Conservation (phyloP, 2,797 vertebrate genomes). For the Lagocephalus sceleratus region DNA sequence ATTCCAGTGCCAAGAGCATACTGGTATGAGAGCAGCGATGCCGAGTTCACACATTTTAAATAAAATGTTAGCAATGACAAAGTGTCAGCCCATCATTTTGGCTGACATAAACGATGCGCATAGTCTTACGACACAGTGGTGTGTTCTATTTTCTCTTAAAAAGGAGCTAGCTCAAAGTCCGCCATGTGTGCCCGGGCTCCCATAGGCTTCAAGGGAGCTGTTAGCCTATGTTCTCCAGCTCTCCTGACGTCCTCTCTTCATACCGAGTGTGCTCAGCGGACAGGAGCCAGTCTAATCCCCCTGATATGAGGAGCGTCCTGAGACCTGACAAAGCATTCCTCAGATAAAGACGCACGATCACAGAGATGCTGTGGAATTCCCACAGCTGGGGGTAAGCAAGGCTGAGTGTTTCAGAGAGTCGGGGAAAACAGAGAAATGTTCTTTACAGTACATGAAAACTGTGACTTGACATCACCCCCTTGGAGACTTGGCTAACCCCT, state of each 20-base stretch:
- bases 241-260: slow-evolving; percentile 58
- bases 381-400: slow-evolving; percentile 67
- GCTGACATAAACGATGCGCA: slow-evolving; percentile 68
- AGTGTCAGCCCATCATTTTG: too few species aligned
- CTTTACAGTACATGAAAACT: slow-evolving; percentile 70
- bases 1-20: too few species aligned
- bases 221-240: slow-evolving; percentile 91
- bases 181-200: slow-evolving; percentile 52
- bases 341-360: slow-evolving; percentile 95
- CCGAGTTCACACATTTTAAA: too few species aligned
- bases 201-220: slow-evolving; percentile 78
- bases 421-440: slow-evolving; percentile 51
- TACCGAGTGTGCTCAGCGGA: slow-evolving; percentile 65
- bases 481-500: slow-evolving; percentile 34
- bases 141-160: slow-evolving; percentile 67
- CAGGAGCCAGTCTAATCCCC: slow-evolving; percentile 91
- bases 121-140: slow-evolving; percentile 57
- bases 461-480: slow-evolving; percentile 75
- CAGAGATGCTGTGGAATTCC: slow-evolving; percentile 90
- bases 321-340: slow-evolving; percentile 99
- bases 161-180: slow-evolving; percentile 56
- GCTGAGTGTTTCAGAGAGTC: slow-evolving; percentile 34
- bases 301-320: slow-evolving; percentile 97
- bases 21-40: too few species aligned
- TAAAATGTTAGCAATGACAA: too few species aligned